Conservation (phyloP, 1,140 invertebrate species). For the Hylyphantes graminicola region DNA sequence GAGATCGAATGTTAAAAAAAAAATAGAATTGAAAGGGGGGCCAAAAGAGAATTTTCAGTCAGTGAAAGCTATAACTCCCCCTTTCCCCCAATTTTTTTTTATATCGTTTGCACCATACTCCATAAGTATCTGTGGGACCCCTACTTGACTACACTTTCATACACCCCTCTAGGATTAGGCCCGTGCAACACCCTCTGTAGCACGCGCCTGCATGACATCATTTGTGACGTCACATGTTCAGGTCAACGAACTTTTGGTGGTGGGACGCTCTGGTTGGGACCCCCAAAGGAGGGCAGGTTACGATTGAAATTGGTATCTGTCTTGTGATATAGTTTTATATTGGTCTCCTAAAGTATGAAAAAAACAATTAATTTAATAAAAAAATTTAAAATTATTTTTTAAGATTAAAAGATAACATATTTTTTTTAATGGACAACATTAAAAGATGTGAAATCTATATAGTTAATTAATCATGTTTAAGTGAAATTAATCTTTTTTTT, state of each 20-base stretch:
- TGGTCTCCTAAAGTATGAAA: too few relatives aligned
- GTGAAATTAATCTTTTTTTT: too few relatives aligned
- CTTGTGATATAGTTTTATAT: too few relatives aligned
- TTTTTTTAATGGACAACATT: too few relatives aligned
- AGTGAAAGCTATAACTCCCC: constrained; percentile 11
- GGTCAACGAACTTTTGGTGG: constrained; percentile 45
- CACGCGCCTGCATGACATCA: constrained; percentile 53
- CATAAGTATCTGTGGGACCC: constrained; percentile 43
- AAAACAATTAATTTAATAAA: too few relatives aligned
- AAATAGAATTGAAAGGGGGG: neutral
- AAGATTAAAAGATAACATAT: too few relatives aligned
- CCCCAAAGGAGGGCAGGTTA: neutral
- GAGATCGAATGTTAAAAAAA: constrained; percentile 25
- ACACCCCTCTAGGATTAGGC: constrained; percentile 44
- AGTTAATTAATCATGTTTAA: too few relatives aligned
- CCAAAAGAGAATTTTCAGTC: constrained; percentile 7
- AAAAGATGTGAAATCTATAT: too few relatives aligned
- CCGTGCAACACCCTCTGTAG: constrained; percentile 35
- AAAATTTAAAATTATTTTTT: too few relatives aligned
- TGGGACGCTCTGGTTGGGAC: constrained; percentile 6
- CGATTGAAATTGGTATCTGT: neutral
- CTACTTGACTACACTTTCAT: constrained; percentile 52
- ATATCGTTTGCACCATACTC: constrained; percentile 29
- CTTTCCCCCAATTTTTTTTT: constrained; percentile 2
- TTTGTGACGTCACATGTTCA: constrained; percentile 43